These are phyloP conservation scores for Sardina pilchardus DNA, from an alignment of 2,113 vertebrate genomes.

Conservation along the genomic window DNA sequence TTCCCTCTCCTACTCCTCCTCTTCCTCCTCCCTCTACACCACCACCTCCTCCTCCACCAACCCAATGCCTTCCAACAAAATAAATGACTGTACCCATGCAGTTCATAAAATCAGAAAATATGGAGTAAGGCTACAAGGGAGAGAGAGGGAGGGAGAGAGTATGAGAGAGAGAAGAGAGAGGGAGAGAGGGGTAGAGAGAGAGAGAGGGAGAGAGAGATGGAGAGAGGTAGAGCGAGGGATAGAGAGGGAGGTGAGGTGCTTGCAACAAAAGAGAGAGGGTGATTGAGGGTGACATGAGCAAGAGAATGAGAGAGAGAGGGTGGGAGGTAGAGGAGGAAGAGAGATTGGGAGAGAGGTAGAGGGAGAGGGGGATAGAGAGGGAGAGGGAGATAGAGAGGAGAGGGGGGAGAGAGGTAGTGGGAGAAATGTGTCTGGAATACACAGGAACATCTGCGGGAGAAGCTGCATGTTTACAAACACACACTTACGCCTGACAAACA, in stretches of 20 bases:
- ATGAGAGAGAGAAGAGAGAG: background rate
- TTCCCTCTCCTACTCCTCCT: conserved; percentile 78
- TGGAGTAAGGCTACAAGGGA: conserved; percentile 78
- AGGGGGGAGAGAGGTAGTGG: no score
- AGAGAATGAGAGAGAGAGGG: no score
- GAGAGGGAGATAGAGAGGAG: no score
- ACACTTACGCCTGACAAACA: conserved; percentile 58
- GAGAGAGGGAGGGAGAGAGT: background rate
- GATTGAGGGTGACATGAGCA: no score
- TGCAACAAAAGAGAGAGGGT: no score
- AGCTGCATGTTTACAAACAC: conserved; percentile 62
- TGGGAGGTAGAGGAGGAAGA: no score
- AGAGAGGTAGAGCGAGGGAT: background rate
- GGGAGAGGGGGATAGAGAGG: no score
- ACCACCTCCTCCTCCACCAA: conserved; percentile 78
- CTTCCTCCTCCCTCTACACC: conserved; percentile 83
- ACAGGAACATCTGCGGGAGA: conserved; percentile 65
- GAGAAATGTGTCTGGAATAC: conserved; percentile 44
- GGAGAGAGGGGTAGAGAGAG: background rate
- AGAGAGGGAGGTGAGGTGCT: background rate
- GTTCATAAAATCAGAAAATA: conserved; percentile 95
- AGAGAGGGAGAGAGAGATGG: background rate
- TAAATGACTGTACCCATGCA: conserved; percentile 89
- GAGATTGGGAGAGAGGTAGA: no score
- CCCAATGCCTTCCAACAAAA: conserved; percentile 92